Evolutionary conservation across 35 echinoderm and acorn worm species (phyloP).

Genomic region (Lytechinus pictus): DNA sequence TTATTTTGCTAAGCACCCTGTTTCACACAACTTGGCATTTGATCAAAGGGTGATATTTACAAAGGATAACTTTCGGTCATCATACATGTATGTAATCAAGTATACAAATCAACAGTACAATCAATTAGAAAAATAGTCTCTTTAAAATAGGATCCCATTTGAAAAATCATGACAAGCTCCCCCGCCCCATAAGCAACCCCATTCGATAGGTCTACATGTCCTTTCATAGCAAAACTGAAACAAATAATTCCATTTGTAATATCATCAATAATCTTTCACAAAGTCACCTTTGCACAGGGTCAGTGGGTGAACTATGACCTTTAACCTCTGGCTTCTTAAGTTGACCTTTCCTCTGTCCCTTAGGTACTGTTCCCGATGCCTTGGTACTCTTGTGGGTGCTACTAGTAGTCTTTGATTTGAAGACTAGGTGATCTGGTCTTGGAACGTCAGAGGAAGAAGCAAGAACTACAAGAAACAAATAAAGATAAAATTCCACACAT

Average conservation of each 20-base stretch:
- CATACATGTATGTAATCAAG: too few relatives aligned
- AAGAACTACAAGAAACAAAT: conserved; percentile 20
- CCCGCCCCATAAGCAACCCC: not conserved
- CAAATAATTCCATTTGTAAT: too few relatives aligned
- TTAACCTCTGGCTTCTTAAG: not conserved
- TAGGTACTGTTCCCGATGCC: conserved; percentile 44
- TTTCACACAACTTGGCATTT: too few relatives aligned
- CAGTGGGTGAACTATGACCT: conserved; percentile 15
- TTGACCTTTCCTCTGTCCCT: conserved; percentile 28
- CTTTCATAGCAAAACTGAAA: not conserved
- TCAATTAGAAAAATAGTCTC: too few relatives aligned
- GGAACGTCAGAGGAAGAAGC: not conserved
- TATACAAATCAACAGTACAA: too few relatives aligned
- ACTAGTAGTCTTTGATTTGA: conserved; percentile 47
- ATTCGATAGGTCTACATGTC: not conserved
- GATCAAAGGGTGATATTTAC: too few relatives aligned
- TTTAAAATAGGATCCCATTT: too few relatives aligned
- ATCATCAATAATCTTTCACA: too few relatives aligned
- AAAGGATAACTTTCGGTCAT: too few relatives aligned
- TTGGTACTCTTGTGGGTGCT: not conserved
- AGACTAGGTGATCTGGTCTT: conserved; percentile 65
- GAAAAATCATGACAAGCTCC: not conserved
- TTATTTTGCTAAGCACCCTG: too few relatives aligned
- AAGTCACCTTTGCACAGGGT: conserved; percentile 38
- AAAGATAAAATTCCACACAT: not conserved